phyloP scores from a whole-genome alignment of 2,888 invertebrate species.

The Alloscopus bannaensis region DNA sequence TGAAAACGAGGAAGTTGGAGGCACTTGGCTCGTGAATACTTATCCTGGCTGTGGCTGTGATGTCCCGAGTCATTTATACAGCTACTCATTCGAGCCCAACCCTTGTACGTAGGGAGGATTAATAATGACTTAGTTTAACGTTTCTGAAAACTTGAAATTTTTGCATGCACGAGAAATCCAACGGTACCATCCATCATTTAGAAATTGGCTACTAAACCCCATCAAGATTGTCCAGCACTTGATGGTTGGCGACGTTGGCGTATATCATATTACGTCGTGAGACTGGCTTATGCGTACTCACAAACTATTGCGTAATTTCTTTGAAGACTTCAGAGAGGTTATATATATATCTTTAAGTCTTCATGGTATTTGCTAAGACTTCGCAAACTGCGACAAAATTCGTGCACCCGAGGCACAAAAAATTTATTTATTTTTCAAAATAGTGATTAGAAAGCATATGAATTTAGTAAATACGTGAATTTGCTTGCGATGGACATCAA shows the following conservation, averaged over 20 bases:
- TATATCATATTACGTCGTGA: too few species aligned
- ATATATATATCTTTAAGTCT: too few species aligned
- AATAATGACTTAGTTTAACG: too few species aligned
- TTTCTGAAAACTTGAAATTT: neutral
- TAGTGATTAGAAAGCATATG: neutral
- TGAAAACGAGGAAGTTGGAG: slow-evolving; percentile 63
- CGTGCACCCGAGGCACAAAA: too few species aligned
- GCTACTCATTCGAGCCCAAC: slow-evolving; percentile 66
- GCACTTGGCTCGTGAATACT: slow-evolving; percentile 64
- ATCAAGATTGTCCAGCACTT: neutral
- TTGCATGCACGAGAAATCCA: neutral
- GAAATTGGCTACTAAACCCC: neutral
- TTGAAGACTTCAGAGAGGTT: too few species aligned
- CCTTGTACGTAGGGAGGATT: slow-evolving; percentile 42
- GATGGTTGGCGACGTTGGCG: neutral
- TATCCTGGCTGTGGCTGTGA: slow-evolving; percentile 68
- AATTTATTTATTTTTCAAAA: neutral
- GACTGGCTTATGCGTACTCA: too few species aligned
- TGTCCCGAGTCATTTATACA: slow-evolving; percentile 55
- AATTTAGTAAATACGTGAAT: neutral
- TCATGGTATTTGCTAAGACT: too few species aligned
- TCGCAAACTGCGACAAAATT: neutral
- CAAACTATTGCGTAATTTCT: too few species aligned
- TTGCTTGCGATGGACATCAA: neutral
- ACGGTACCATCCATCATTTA: neutral